Percentiles rank a stretch among this genome's conserved stretches.
These are phyloP conservation scores for Ondatra zibethicus DNA, from an alignment of 2,113 vertebrate genomes.

Conservation along the genomic window DNA sequence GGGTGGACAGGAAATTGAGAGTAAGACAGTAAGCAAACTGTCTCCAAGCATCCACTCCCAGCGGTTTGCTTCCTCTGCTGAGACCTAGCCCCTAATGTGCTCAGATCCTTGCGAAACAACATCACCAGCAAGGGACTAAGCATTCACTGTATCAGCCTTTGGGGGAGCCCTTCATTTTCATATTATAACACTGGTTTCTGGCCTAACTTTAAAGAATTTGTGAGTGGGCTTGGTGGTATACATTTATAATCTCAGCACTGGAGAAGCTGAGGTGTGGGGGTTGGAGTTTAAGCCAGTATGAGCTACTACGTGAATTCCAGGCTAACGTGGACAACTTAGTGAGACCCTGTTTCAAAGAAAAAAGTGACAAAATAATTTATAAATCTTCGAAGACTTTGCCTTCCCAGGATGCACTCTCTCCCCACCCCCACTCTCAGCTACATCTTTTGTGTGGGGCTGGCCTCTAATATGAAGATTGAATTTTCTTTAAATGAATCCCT, in stretches of 20 bases:
- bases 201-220: not conserved
- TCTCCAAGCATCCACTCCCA: not conserved
- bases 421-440: not conserved
- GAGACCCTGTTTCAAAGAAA: not conserved
- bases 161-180: not conserved
- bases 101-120: not conserved
- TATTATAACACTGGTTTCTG: not conserved
- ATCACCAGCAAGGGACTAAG: not conserved
- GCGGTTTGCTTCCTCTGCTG: not conserved
- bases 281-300: not conserved
- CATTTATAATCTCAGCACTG: not conserved
- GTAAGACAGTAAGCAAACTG: not conserved
- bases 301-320: not conserved
- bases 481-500: not conserved
- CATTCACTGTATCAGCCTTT: too few relatives aligned
- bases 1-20: not conserved
- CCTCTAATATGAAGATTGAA: not conserved
- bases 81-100: not conserved
- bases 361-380: not conserved
- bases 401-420: not conserved
- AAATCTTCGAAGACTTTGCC: not conserved
- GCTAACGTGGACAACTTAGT: not conserved
- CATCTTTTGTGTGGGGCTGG: not conserved
- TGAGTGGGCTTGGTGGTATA: not conserved
- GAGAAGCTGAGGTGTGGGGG: not conserved